These are phyloP conservation scores for Poecilobothrus nobilitatus DNA, from an alignment of 2,888 invertebrate species.

Conservation along the genomic window DNA sequence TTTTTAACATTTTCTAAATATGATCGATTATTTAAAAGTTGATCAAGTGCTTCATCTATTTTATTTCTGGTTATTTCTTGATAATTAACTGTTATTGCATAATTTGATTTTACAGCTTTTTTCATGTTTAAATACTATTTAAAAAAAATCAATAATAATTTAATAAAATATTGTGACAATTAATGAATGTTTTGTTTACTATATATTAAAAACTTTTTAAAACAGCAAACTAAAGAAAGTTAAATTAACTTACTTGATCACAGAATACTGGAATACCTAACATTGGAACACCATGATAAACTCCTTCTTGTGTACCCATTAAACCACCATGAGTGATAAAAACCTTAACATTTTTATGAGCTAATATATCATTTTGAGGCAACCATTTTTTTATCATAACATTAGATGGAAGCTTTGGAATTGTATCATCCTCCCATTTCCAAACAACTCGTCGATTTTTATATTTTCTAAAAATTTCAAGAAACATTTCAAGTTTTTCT, in stretches of 20 bases:
- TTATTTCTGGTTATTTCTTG: constrained; percentile 34
- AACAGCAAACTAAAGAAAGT: constrained; percentile 16
- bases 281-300: constrained; percentile 43
- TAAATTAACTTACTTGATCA: constrained; percentile 39
- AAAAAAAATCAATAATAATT: neutral
- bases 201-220: neutral
- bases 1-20: constrained; percentile 37
- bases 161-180: neutral
- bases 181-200: neutral
- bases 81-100: constrained; percentile 37
- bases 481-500: constrained; percentile 38
- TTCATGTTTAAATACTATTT: constrained; percentile 38
- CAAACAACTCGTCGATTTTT: constrained; percentile 43
- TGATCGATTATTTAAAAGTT: constrained; percentile 39
- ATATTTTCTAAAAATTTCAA: constrained; percentile 41
- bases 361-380: constrained; percentile 47
- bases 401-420: constrained; percentile 39
- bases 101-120: constrained; percentile 37
- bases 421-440: constrained; percentile 45
- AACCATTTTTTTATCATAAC: constrained; percentile 47
- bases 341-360: constrained; percentile 42
- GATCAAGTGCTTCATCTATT: constrained; percentile 32
- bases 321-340: constrained; percentile 46
- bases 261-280: constrained; percentile 44
- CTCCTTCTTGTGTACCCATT: constrained; percentile 44